A percentile compares a stretch with the other conserved stretches of the same genome.
phyloP scores from a whole-genome alignment of 2,797 vertebrate genomes.

The Gallirallus australis region DNA sequence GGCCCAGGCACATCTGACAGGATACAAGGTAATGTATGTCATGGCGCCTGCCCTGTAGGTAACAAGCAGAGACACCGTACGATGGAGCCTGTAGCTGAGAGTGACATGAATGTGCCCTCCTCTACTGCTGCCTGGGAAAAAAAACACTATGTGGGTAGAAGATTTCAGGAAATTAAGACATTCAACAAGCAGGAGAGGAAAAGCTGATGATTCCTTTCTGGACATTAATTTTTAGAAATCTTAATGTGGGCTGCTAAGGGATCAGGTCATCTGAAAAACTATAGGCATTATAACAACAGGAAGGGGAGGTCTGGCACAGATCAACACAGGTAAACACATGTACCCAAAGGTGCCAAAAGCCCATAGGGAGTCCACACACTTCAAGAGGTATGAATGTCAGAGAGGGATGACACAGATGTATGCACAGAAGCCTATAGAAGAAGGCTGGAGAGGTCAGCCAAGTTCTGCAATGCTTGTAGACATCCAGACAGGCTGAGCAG shows the following conservation, averaged over 20 bases:
- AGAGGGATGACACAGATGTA: background rate
- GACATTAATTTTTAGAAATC: background rate
- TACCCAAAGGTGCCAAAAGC: background rate
- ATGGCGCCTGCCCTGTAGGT: background rate
- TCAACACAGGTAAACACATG: background rate
- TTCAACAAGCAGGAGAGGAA: background rate
- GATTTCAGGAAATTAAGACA: background rate
- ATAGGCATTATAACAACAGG: background rate
- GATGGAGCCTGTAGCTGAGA: background rate
- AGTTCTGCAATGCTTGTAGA: background rate
- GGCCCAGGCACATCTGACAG: background rate
- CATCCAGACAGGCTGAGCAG: conserved; percentile 19
- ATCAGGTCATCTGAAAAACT: background rate
- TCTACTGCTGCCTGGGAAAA: background rate
- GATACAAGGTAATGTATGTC: background rate
- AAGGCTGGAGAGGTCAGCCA: conserved; percentile 47
- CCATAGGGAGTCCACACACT: rapidly evolving
- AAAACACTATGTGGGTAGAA: background rate
- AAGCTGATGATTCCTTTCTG: background rate
- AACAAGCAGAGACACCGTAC: background rate
- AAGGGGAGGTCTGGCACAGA: background rate
- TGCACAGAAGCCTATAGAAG: background rate
- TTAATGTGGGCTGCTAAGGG: background rate
- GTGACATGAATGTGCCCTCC: background rate
- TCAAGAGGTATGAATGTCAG: background rate